phyloP scores from a whole-genome alignment of 2,888 invertebrate species.

The Agrochola macilenta region DNA sequence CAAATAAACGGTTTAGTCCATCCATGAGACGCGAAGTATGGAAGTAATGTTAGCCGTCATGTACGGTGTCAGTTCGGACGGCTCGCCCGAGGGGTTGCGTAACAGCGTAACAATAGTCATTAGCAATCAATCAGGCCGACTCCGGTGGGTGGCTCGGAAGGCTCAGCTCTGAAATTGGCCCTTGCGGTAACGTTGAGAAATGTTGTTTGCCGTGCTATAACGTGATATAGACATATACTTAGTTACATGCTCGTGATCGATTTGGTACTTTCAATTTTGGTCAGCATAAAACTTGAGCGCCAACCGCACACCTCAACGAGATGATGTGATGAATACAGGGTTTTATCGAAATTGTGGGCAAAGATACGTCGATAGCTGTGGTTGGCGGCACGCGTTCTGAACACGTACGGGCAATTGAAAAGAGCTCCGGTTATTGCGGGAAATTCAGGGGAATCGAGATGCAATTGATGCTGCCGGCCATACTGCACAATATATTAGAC shows the following conservation, averaged over 20 bases:
- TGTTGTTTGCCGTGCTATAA: constrained; percentile 65
- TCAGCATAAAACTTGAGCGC: constrained; percentile 69
- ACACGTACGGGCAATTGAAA: constrained; percentile 87
- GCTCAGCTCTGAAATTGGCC: constrained; percentile 79
- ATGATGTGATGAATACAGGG: constrained; percentile 80
- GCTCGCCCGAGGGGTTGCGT: constrained; percentile 79
- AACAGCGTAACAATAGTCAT: constrained; percentile 86
- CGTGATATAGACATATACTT: constrained; percentile 60
- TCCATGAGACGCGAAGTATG: constrained; percentile 76
- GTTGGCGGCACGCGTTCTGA: constrained; percentile 85
- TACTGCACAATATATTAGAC: constrained; percentile 76
- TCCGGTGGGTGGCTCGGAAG: constrained; percentile 79
- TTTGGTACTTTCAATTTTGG: constrained; percentile 72
- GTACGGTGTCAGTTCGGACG: constrained; percentile 78
- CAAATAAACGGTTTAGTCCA: constrained; percentile 77
- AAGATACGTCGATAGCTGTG: constrained; percentile 78
- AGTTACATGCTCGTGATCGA: constrained; percentile 71
- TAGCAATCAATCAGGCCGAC: constrained; percentile 87
- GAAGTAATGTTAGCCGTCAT: constrained; percentile 80
- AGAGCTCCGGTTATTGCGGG: constrained; percentile 84
- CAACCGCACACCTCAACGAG: constrained; percentile 71
- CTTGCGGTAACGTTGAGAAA: constrained; percentile 78
- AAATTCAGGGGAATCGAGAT: constrained; percentile 83
- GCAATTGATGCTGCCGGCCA: constrained; percentile 85
- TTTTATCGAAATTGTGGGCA: constrained; percentile 83